phyloP scores from a whole-genome alignment of 2,797 vertebrate species.

The Hipposideros larvatus region DNA sequence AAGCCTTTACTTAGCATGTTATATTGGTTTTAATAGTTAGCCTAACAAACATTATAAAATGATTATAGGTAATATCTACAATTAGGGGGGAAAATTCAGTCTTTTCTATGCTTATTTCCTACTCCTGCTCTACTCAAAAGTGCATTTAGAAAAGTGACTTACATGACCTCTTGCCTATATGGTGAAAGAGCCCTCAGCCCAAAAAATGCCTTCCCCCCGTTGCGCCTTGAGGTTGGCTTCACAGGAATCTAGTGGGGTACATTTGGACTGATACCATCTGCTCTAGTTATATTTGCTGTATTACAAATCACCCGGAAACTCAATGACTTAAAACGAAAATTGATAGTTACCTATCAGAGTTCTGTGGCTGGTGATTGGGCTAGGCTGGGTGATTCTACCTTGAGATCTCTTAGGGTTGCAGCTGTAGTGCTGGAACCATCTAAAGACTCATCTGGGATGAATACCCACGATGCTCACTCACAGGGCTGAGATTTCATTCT shows the following conservation, averaged over 20 bases:
- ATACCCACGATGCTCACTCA: neutral
- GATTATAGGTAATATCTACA: neutral
- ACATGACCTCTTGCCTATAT: neutral
- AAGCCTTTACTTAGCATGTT: neutral
- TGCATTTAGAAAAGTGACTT: neutral
- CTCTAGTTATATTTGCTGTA: neutral
- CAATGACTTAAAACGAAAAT: neutral
- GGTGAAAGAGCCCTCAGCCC: neutral
- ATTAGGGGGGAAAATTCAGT: neutral
- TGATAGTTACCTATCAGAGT: neutral
- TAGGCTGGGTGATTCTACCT: neutral
- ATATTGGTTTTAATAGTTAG: neutral
- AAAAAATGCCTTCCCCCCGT: neutral
- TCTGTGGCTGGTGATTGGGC: neutral
- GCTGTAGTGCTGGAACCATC: neutral
- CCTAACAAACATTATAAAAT: neutral
- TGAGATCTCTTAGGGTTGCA: neutral
- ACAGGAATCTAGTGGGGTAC: neutral
- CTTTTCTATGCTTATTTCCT: neutral
- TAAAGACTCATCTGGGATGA: neutral
- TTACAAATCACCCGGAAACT: neutral
- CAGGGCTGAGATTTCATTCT: neutral
- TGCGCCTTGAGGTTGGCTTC: neutral
- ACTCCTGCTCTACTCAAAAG: neutral
- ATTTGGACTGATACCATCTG: neutral